Evolutionary conservation across 2,113 vertebrate species (phyloP).

Genomic region (Epinephelus fuscoguttatus): DNA sequence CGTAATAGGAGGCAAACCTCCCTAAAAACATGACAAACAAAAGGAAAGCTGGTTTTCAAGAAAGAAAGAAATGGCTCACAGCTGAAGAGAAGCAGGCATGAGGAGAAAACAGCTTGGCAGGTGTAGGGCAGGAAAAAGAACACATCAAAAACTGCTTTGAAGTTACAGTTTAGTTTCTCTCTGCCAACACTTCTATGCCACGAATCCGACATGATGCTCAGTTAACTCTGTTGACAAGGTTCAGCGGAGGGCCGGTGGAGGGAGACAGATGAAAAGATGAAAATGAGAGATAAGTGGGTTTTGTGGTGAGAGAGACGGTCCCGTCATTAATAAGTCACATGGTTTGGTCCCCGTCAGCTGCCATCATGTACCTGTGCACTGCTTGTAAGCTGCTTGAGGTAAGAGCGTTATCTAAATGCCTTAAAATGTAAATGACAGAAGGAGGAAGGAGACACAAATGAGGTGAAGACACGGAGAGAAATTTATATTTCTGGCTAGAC

Average conservation of each 20-base stretch:
- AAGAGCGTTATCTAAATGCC: slow-evolving; percentile 33
- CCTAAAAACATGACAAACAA: slow-evolving; percentile 32
- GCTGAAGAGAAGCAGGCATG: slow-evolving; percentile 19
- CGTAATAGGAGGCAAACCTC: slow-evolving; percentile 7
- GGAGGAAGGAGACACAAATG: background rate
- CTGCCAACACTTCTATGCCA: slow-evolving; percentile 13
- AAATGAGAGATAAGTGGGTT: slow-evolving; percentile 11
- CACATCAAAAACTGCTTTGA: slow-evolving; percentile 53
- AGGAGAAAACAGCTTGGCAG: slow-evolving; percentile 48
- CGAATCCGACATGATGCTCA: slow-evolving; percentile 13
- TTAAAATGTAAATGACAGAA: slow-evolving; percentile 38
- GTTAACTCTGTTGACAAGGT: slow-evolving; percentile 22
- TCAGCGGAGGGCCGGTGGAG: background rate
- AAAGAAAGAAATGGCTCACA: slow-evolving; percentile 14
- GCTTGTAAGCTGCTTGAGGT: slow-evolving; percentile 20
- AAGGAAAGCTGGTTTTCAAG: background rate
- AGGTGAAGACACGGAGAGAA: background rate
- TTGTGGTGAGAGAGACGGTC: background rate
- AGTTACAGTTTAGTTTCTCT: slow-evolving; percentile 46
- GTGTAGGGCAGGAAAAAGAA: slow-evolving; percentile 13
- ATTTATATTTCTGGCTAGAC: background rate
- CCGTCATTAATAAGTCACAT: slow-evolving; percentile 13
- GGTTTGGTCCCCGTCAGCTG: slow-evolving; percentile 18
- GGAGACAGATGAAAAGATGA: background rate
- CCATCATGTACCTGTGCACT: slow-evolving; percentile 1